These are phyloP conservation scores for Percopsis transmontana DNA, from an alignment of 2,113 vertebrate genomes.

Conservation along the genomic window DNA sequence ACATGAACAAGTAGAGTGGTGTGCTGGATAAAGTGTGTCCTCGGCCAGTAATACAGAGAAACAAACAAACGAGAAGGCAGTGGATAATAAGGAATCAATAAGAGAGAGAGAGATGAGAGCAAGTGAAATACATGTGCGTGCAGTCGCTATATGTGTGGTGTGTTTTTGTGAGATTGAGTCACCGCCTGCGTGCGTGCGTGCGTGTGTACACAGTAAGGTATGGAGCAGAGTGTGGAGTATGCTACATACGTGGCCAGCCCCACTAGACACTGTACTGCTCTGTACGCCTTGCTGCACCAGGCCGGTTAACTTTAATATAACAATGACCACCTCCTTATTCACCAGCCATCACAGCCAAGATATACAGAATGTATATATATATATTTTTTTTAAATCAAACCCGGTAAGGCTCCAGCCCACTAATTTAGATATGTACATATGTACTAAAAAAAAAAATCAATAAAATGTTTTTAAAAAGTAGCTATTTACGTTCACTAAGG, in stretches of 20 bases:
- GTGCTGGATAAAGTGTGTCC: too few relatives aligned
- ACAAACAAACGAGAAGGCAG: too few relatives aligned
- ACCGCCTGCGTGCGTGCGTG: neutral
- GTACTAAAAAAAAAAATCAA: too few relatives aligned
- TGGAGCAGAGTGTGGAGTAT: conserved; percentile 41
- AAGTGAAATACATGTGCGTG: neutral
- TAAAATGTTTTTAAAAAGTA: too few relatives aligned
- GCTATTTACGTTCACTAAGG: neutral
- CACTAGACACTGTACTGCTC: conserved; percentile 36
- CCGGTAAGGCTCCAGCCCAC: neutral
- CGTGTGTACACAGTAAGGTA: conserved; percentile 1
- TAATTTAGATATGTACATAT: too few relatives aligned
- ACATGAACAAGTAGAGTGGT: too few relatives aligned
- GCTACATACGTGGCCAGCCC: conserved; percentile 29
- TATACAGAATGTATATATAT: neutral
- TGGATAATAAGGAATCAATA: neutral
- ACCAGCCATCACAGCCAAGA: neutral
- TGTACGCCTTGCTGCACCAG: conserved; percentile 49
- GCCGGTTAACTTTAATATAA: conserved; percentile 77
- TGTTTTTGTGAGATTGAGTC: neutral
- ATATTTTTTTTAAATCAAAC: neutral
- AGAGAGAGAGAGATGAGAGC: neutral
- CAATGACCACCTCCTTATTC: conserved; percentile 65
- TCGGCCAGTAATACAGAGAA: too few relatives aligned
- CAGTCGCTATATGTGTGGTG: neutral